phyloP scores from a whole-genome alignment of 2,797 vertebrate species.

The Babyrousa celebensis region DNA sequence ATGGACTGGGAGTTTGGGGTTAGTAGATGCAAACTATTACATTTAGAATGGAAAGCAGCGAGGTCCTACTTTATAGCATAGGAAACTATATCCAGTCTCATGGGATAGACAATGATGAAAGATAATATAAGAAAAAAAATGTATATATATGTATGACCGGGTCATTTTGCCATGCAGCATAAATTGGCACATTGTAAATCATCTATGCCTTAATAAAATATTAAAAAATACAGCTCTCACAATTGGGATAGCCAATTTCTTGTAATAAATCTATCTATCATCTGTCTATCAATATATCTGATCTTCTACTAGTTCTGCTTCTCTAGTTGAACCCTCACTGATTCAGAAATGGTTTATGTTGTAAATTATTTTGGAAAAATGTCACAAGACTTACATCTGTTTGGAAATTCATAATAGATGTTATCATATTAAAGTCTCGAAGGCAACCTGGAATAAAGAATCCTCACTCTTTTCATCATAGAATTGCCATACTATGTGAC shows the following conservation, averaged over 20 bases:
- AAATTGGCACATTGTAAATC: too few relatives aligned
- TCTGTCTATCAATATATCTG: not conserved
- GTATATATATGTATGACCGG: too few relatives aligned
- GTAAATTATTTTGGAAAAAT: conserved; percentile 48
- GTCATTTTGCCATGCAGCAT: too few relatives aligned
- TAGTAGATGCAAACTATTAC: too few relatives aligned
- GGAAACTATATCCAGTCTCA: too few relatives aligned
- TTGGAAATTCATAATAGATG: conserved; percentile 24
- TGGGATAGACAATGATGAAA: too few relatives aligned
- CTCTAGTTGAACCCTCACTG: conserved; percentile 6
- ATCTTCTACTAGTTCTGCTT: not conserved
- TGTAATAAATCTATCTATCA: not conserved
- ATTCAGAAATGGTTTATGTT: conserved; percentile 8
- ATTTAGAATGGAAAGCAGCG: too few relatives aligned
- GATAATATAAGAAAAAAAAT: too few relatives aligned
- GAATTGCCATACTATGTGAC: not conserved
- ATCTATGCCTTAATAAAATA: too few relatives aligned
- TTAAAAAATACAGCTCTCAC: not conserved
- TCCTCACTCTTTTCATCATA: not conserved
- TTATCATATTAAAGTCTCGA: not conserved
- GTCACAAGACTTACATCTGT: not conserved
- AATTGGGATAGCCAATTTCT: not conserved
- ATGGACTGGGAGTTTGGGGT: too few relatives aligned
- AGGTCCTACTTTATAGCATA: too few relatives aligned
- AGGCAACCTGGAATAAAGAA: conserved; percentile 23